These are phyloP conservation scores for Drosophila longiperda DNA, from an alignment of 2,888 invertebrate genomes.

Conservation along the genomic window DNA sequence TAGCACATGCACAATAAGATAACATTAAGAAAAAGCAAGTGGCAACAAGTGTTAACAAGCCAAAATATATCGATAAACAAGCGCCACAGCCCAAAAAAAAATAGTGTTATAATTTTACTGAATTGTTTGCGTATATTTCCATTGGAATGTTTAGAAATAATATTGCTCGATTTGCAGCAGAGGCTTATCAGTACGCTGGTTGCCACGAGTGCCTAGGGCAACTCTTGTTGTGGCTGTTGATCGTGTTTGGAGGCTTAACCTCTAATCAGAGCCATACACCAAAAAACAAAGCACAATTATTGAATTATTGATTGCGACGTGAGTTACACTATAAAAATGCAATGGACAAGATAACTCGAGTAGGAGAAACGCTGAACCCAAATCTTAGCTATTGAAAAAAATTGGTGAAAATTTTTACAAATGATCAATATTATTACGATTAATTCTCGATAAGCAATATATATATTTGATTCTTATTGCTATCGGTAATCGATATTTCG, in stretches of 20 bases:
- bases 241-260: neutral
- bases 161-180: neutral
- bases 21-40: constrained; percentile 19
- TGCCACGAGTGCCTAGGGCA: constrained; percentile 2
- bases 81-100: constrained; percentile 13
- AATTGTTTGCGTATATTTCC: neutral
- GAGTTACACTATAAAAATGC: neutral
- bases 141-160: neutral
- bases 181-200: neutral
- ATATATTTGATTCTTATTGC: neutral
- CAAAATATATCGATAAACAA: constrained; percentile 1
- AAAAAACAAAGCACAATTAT: neutral
- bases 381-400: neutral
- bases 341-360: too few species aligned
- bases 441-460: too few species aligned
- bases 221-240: neutral
- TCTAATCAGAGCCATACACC: neutral
- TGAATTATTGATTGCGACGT: neutral
- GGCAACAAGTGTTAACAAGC: constrained; percentile 26
- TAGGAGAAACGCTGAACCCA: neutral
- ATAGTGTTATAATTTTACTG: neutral
- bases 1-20: constrained; percentile 38
- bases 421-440: too few species aligned
- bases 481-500: neutral
- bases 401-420: too few species aligned